A percentile compares a stretch with the other conserved stretches of the same genome.
Conservation (phyloP, 53 echinoderm and acorn worm species). For the Echinometra lucunter region DNA sequence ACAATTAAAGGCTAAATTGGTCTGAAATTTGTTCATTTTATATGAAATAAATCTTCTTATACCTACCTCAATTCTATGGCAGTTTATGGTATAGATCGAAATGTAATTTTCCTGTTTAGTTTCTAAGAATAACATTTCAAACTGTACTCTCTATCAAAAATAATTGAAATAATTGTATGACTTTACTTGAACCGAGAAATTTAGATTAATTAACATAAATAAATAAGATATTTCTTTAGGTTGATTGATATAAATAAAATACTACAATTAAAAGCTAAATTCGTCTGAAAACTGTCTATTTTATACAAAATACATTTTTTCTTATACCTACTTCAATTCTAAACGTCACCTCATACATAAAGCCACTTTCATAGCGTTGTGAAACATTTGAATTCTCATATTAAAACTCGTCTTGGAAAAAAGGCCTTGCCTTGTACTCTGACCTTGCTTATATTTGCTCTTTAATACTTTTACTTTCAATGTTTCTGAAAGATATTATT, state of each 20-base stretch:
- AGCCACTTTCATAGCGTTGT: not conserved
- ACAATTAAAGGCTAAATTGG: not conserved
- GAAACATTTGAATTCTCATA: not conserved
- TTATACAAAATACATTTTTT: too few relatives aligned
- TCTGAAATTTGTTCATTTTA: not conserved
- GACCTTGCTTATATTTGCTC: not conserved
- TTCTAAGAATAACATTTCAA: too few relatives aligned
- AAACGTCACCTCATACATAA: not conserved
- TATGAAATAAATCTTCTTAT: too few relatives aligned
- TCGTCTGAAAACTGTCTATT: not conserved
- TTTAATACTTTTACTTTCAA: not conserved
- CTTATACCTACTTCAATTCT: not conserved
- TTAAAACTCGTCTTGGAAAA: not conserved
- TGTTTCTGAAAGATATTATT: not conserved
- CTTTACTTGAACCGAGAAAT: too few relatives aligned
- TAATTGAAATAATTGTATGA: too few relatives aligned
- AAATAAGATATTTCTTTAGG: not conserved
- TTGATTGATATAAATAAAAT: too few relatives aligned
- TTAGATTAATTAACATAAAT: too few relatives aligned
- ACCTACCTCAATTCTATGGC: too few relatives aligned
- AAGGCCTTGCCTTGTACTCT: not conserved
- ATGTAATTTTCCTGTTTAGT: too few relatives aligned
- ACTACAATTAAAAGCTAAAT: not conserved
- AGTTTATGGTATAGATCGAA: too few relatives aligned
- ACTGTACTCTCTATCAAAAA: too few relatives aligned